Evolutionary conservation across 2,888 invertebrate species (phyloP).

Genomic region (Polylopha cassiicola): DNA sequence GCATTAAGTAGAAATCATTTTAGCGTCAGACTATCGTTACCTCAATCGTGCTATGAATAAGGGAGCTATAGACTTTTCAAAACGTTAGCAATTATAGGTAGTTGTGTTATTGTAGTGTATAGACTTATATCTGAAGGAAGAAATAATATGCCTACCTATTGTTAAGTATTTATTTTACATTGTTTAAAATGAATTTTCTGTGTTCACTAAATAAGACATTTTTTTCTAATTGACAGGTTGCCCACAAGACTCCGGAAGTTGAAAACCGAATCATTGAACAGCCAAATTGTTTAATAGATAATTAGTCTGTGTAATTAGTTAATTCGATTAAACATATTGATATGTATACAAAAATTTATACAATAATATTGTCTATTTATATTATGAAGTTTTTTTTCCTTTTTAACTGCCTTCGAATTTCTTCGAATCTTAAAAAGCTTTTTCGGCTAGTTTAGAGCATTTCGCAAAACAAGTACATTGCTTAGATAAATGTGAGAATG

Average conservation of each 20-base stretch:
- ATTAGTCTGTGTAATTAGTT: constrained; percentile 66
- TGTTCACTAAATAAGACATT: constrained; percentile 37
- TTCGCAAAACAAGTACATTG: no score
- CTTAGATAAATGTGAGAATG: no score
- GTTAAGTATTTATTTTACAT: no score
- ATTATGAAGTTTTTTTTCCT: constrained; percentile 48
- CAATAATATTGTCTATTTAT: constrained; percentile 74
- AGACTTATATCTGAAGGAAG: no score
- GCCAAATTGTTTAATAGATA: constrained; percentile 58
- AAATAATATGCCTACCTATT: no score
- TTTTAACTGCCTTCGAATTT: not conserved
- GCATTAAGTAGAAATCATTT: no score
- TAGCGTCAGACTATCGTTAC: no score
- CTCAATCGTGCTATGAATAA: no score
- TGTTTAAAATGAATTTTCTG: constrained; percentile 1
- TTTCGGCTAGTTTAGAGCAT: not conserved
- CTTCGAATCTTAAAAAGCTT: not conserved
- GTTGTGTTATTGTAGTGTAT: no score
- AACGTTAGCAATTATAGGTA: no score
- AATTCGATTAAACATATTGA: constrained; percentile 69
- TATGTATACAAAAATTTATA: constrained; percentile 74
- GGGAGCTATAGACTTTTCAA: no score
- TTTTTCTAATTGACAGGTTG: constrained; percentile 54
- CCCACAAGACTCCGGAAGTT: constrained; percentile 74
- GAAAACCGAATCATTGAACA: constrained; percentile 47